Conservation (phyloP, 2,888 invertebrate species). For the Petrolisthes manimaculis region DNA sequence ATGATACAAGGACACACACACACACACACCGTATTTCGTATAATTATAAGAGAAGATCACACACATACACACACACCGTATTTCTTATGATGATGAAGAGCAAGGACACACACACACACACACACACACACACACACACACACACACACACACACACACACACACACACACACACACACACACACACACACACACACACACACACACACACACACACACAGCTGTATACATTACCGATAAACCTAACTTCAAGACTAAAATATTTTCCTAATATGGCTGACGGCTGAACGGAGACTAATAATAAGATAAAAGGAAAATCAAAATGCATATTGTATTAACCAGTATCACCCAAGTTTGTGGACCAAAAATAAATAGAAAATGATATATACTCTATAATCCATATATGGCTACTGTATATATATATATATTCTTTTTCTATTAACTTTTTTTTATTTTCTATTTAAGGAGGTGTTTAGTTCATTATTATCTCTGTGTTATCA, state of each 20-base stretch:
- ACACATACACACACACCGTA: too few species aligned
- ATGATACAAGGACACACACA: slow-evolving; percentile 1
- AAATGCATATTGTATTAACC: not conserved
- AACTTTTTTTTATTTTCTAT: too few species aligned
- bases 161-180: slow-evolving; percentile 26
- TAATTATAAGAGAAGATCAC: too few species aligned
- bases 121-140: slow-evolving; percentile 22
- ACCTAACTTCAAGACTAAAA: not conserved
- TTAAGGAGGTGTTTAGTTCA: too few species aligned
- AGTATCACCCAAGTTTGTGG: too few species aligned
- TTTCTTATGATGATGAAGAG: too few species aligned
- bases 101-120: not conserved
- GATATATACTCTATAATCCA: too few species aligned
- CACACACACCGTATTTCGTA: slow-evolving; percentile 18
- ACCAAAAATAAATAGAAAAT: too few species aligned
- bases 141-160: slow-evolving; percentile 26
- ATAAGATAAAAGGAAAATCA: not conserved
- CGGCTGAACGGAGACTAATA: not conserved
- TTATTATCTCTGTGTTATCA: too few species aligned
- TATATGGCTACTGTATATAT: too few species aligned
- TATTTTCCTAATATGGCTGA: not conserved
- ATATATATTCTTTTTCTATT: too few species aligned
- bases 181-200: slow-evolving; percentile 26
- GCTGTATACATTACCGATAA: not conserved
- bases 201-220: slow-evolving; percentile 11